Base-by-base conservation (phyloP, 2,888 invertebrate species). In the Liposcelis brunnea region DNA sequence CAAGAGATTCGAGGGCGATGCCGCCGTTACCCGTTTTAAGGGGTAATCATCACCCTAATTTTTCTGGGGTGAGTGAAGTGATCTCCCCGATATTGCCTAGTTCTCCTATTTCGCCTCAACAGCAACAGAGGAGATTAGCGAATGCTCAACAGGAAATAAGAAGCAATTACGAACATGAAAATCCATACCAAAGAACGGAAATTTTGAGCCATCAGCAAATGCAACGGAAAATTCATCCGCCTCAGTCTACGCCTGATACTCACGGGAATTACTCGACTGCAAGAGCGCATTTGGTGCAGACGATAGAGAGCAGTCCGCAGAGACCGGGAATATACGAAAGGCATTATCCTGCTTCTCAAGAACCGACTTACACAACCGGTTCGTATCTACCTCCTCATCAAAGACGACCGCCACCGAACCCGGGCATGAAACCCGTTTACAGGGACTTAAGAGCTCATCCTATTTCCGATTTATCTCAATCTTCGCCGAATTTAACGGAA, bases 51-150 rank as follows among this genome's bases (percentile, higher is more conserved):
- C 40, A 40, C 11, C 40, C 40, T 21, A 40, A 40, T 21, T 40
- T 40, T 19, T 40, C 40, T 11, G 19, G 19, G 7, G 16, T 21
- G 19, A 19, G 19, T n/a, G 40, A 40, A 14, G n/a, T 40, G 6
- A 12, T 40, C 7, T 40, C 40, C 19, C 40, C 40, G 6, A 21
- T 40, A 4, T 6, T 18, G 4, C 40, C 40, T 6, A 19, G 18
- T 40, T 19, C 40, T 7, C 40, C 40, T 3, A 16, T 40, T 19
- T 40, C 40, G 3, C 4, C 6, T 3, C 40, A 40, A 11, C 40
- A 40, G 40, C 40, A 40, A 40, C 40, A 40, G 19, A 40, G 40
- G 40, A 16, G 40, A n/a, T 10, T 40, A 7, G 26, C 26, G 8
- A 26, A 26, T 26, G 26, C 26, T 26, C 40, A 40, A 21, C 40